Base-by-base conservation (phyloP, 2,888 invertebrate species). In the Teleiodes luculella region DNA sequence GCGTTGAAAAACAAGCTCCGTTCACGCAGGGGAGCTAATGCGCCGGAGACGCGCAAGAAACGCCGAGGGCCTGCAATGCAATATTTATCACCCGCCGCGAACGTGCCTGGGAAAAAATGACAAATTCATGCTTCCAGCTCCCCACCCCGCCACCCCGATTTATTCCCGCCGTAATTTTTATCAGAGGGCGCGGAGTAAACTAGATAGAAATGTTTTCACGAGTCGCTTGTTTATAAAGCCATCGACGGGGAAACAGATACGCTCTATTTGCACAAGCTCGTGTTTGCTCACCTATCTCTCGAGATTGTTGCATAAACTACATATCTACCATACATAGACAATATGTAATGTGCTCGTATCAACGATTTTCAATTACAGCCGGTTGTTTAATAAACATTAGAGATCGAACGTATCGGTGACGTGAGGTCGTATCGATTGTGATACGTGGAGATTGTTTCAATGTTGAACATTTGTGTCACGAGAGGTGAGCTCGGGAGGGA, bases 31-130 rank as follows among this genome's bases (percentile, higher is more conserved):
- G 70, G 73, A 74, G 76, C 13, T 81, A 82, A 84, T 78, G 78
- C 77, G 76, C 67, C 65, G 70, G 64, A 67, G 70, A 59, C 61
- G 64, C 68, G 66, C 71, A 78, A 81, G 77, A 80, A 81, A 76
- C 78, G 76, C 71, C 71, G 73, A 76, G 77, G 72, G 78, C 72
- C 76, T 74, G 83, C 86, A 79, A 87, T 88, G 85, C 87, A 86
- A 88, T 88, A 88, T 88, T 88, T 87, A 88, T 88, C 83, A 86
- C 84, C 78, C 80, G 76, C 76, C 78, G 80, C 80, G 83, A 79
- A 86, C 86, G 86, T 86, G 86, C 81, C 83, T 80, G 72, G 79
- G 86, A 86, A 87, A 87, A 86, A 87, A 88, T 88, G 86, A 88
- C 87, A 88, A 88, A 88, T 88, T 87, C 87, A 86, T 87, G 86